These are phyloP conservation scores for Opisthocomus hoazin DNA, from an alignment of 2,113 vertebrate species.

Conservation along the genomic window DNA sequence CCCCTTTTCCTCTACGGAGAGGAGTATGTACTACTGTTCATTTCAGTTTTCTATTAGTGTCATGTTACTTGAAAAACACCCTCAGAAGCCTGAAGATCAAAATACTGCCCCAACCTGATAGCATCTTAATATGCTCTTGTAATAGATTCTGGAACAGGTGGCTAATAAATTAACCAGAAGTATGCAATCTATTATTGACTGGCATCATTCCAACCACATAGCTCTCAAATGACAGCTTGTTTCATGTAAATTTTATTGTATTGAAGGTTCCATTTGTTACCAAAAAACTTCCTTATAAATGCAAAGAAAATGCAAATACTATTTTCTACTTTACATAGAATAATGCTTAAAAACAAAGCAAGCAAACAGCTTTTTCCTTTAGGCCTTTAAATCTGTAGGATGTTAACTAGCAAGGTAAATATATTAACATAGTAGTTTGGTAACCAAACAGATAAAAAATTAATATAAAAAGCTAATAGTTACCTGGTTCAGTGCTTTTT, in stretches of 20 bases:
- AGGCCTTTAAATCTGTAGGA: neutral
- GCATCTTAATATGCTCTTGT: conserved; percentile 53
- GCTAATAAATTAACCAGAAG: conserved; percentile 70
- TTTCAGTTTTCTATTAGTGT: neutral
- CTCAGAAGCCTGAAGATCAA: neutral
- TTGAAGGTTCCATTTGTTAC: conserved; percentile 45
- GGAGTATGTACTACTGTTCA: neutral
- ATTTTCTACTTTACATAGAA: conserved; percentile 1
- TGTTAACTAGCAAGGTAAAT: neutral
- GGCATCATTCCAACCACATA: conserved; percentile 17
- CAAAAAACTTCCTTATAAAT: conserved; percentile 1
- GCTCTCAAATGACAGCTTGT: conserved; percentile 37
- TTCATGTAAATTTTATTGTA: conserved; percentile 55
- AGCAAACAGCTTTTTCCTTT: neutral
- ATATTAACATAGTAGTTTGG: neutral
- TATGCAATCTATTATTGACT: conserved; percentile 64
- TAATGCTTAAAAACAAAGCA: neutral
- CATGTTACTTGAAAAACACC: conserved; percentile 14
- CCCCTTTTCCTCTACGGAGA: neutral
- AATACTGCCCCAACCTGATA: neutral
- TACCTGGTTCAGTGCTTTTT: neutral
- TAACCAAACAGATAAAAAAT: neutral
- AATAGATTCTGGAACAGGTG: conserved; percentile 61
- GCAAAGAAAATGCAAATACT: conserved; percentile 45
- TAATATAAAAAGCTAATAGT: neutral